Base-by-base conservation (phyloP, 2,888 invertebrate species). In the Listrodromus nycthemerus region DNA sequence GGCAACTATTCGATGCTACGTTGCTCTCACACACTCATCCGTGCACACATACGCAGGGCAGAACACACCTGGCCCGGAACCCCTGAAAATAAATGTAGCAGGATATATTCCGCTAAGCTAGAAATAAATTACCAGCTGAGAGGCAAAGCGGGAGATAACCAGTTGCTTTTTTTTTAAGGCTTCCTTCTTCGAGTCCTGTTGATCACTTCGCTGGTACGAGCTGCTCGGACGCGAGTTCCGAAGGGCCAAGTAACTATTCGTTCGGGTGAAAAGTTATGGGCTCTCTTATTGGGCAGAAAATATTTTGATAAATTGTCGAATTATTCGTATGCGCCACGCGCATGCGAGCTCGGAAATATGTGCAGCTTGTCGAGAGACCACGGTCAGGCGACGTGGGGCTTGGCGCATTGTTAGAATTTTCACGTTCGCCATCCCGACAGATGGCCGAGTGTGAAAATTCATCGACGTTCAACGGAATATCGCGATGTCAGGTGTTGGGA, bases 1-100 rank as follows among this genome's bases (percentile, higher is more conserved):
- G 90, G 82, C 90, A 90, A 90, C 85, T 86, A 87, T 87, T 69
- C 61, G 45, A 65, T 50, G 48, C 33, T 65, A 41, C 78, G 71
- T 58, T 48, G 4, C 1, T 6, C 48, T 30, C 7, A 52, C 52
- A 27, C 21, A n/a, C 21, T 24, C 27, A 21, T 1, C 45, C 41
- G 55, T 24, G 37, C 48, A 71, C 10, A 65, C 58, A 45, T n/a
- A 58, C 30, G n/a, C 61, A 19, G 30, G 19, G 52, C 52, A 82
- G 50, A 45, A 55, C 58, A 79, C 85, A 85, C 83, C 85, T 81
- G 85, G 85, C 69, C 55, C 13, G 50, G 41, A 69, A 71, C 58
- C 10, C 21, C 45, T 24, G 63, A 50, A 65, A 65, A 65, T 30
- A 63, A 79, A 79, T 65, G 37, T 55, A 67, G 48, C 55, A 33